phyloP scores from a whole-genome alignment of 2,113 vertebrate species.

The Dermatemys mawii region DNA sequence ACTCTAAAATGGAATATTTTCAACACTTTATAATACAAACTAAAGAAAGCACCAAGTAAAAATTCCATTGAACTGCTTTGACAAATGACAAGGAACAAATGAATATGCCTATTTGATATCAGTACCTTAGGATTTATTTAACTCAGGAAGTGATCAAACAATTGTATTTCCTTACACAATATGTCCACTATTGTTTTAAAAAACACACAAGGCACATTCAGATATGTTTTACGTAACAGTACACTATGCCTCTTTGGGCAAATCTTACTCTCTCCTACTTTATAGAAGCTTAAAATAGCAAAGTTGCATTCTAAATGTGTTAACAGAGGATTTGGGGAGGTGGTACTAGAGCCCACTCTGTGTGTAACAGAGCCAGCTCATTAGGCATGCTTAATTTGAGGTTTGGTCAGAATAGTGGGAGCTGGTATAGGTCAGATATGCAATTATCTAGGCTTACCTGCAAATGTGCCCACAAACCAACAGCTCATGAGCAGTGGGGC shows the following conservation, averaged over 20 bases:
- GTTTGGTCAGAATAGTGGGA: too few species aligned
- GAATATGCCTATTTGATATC: not conserved
- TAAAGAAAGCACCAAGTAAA: not conserved
- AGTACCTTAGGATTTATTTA: not conserved
- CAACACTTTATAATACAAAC: not conserved
- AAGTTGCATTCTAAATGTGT: not conserved
- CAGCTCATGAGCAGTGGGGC: too few species aligned
- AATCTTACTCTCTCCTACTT: not conserved
- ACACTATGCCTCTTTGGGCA: not conserved
- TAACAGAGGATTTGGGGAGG: not conserved
- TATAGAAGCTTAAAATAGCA: not conserved
- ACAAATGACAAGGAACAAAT: not conserved
- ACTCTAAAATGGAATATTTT: not conserved
- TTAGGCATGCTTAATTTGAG: too few species aligned
- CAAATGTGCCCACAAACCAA: too few species aligned
- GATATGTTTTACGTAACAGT: not conserved
- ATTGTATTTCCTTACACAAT: not conserved
- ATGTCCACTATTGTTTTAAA: not conserved
- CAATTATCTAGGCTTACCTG: too few species aligned
- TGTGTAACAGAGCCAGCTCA: too few species aligned
- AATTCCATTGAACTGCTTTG: not conserved
- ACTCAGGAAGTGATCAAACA: not conserved
- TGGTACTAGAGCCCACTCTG: too few species aligned
- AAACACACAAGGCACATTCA: not conserved
- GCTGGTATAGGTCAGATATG: too few species aligned